Percentiles rank a stretch among this genome's conserved stretches.
Evolutionary conservation across 2,797 vertebrate genomes (phyloP).

Genomic region (Sciurus carolinensis): DNA sequence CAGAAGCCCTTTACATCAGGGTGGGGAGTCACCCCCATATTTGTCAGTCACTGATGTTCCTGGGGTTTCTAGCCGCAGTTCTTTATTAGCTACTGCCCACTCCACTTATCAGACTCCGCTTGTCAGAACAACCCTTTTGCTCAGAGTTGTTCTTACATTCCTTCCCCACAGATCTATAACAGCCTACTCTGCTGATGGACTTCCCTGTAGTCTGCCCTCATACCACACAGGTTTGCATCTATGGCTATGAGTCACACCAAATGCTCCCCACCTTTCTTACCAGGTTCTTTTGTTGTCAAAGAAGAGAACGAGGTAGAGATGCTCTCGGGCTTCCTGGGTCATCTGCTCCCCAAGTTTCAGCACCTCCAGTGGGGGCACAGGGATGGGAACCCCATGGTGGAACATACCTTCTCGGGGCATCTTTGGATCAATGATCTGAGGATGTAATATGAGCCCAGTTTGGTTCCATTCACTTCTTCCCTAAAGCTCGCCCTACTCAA

Average conservation of each 20-base stretch:
- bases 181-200: neutral
- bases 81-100: conserved; percentile 47
- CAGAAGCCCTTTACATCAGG: neutral
- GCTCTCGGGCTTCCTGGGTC: conserved; percentile 99
- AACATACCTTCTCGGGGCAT: conserved; percentile 99
- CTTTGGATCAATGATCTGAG: conserved; percentile 99
- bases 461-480: conserved; percentile 36
- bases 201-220: neutral
- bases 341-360: conserved; percentile 99
- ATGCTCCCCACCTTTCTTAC: conserved; percentile 89
- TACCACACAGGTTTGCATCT: neutral
- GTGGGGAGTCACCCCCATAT: neutral
- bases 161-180: neutral
- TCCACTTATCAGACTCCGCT: conserved; percentile 10
- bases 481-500: neutral
- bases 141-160: neutral
- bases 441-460: conserved; percentile 64
- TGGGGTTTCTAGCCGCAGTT: conserved; percentile 49
- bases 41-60: conserved; percentile 8
- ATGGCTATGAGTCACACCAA: conserved; percentile 31
- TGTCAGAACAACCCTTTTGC: conserved; percentile 14
- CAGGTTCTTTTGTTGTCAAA: conserved; percentile 99
- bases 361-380: conserved; percentile 98
- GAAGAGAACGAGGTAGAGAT: conserved; percentile 99
- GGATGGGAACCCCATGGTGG: conserved; percentile 98